These are phyloP conservation scores for Xestobium rufovillosum DNA, from an alignment of 2,888 invertebrate species.

Conservation along the genomic window DNA sequence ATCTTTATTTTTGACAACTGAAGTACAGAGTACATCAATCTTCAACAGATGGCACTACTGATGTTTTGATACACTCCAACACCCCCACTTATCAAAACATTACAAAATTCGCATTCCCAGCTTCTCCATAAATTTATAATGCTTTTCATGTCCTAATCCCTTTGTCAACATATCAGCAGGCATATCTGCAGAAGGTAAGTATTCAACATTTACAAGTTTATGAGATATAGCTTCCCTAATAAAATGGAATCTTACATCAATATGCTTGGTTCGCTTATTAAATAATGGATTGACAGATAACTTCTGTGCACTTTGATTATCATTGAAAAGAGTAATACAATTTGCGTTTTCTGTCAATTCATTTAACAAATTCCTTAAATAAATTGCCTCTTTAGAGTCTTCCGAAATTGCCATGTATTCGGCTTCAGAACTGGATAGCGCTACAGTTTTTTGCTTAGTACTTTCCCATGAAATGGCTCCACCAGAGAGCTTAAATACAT, in stretches of 20 bases:
- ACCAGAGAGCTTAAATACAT: conserved; percentile 13
- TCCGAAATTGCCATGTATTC: conserved; percentile 14
- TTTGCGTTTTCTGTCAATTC: too few relatives aligned
- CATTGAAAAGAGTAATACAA: too few relatives aligned
- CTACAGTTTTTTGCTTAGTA: conserved; percentile 14
- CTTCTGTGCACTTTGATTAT: too few relatives aligned
- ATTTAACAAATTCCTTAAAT: conserved; percentile 2
- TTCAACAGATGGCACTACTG: too few relatives aligned
- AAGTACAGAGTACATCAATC: too few relatives aligned
- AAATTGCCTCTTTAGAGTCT: conserved; percentile 13
- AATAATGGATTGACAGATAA: too few relatives aligned
- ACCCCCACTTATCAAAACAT: too few relatives aligned
- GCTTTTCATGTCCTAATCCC: conserved; percentile 10
- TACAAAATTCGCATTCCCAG: too few relatives aligned
- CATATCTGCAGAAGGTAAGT: conserved; percentile 2
- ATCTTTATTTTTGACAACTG: too few relatives aligned
- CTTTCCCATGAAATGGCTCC: conserved; percentile 16
- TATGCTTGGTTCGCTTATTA: conserved; percentile 4
- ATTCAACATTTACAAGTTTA: conserved; percentile 4
- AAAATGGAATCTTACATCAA: too few relatives aligned
- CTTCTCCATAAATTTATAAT: conserved; percentile 10
- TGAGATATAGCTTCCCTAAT: conserved; percentile 1
- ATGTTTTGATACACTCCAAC: too few relatives aligned
- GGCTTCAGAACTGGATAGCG: too few relatives aligned
- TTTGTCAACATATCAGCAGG: conserved; percentile 13